These are phyloP conservation scores for Leucopsar rothschildi DNA, from an alignment of 2,113 vertebrate genomes.

Conservation along the genomic window DNA sequence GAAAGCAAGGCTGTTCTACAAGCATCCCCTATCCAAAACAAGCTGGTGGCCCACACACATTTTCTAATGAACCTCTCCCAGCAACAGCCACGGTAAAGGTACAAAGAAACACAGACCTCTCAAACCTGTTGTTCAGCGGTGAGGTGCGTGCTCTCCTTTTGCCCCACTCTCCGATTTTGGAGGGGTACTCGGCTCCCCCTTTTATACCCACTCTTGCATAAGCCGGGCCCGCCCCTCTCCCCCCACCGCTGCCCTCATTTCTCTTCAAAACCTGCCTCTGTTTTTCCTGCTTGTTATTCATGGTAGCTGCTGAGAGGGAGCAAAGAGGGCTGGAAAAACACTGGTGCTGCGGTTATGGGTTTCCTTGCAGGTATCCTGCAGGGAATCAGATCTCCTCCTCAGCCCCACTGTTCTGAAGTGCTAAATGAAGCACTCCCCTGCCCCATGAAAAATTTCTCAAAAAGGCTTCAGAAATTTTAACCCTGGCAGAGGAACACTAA, in stretches of 20 bases:
- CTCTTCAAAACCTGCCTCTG: conserved; percentile 50
- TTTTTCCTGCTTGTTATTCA: conserved; percentile 66
- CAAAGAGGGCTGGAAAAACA: conserved; percentile 16
- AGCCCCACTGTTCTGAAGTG: not conserved
- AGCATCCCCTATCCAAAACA: not conserved
- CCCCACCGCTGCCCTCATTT: conserved; percentile 10
- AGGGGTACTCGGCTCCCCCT: not conserved
- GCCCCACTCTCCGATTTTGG: not conserved
- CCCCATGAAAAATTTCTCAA: accelerated
- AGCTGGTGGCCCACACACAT: accelerated
- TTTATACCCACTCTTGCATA: conserved; percentile 49
- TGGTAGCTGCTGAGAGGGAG: not conserved
- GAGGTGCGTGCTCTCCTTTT: not conserved
- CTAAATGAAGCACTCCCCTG: not conserved
- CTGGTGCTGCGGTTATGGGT: not conserved
- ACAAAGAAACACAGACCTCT: conserved; percentile 28
- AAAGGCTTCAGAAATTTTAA: not conserved
- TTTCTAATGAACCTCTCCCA: not conserved
- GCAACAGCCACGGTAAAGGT: not conserved
- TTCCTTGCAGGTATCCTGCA: not conserved
- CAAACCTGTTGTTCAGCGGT: not conserved
- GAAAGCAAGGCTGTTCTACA: not conserved
- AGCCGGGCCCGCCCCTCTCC: not conserved
- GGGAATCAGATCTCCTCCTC: not conserved
- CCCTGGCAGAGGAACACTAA: not conserved